A percentile compares a stretch with the other conserved stretches of the same genome.
phyloP scores from a whole-genome alignment of 2,113 vertebrate species.

The Melanerpes aurifrons region DNA sequence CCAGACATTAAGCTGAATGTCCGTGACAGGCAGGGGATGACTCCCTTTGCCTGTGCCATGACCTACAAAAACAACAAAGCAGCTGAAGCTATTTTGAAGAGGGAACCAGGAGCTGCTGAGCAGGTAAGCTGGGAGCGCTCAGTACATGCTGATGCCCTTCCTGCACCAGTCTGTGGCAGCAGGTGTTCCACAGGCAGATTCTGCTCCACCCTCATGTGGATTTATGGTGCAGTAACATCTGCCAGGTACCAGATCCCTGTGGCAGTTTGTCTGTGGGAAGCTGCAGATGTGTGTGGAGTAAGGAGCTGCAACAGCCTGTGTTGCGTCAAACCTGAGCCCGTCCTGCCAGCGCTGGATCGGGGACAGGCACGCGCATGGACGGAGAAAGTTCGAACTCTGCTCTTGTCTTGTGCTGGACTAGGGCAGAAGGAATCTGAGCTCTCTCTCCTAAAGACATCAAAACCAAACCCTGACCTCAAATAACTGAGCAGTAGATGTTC shows the following conservation, averaged over 20 bases:
- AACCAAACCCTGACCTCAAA: background rate
- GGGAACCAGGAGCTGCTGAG: conserved; percentile 94
- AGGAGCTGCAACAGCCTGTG: background rate
- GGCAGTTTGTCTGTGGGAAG: background rate
- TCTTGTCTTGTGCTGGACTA: background rate
- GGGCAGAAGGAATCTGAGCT: background rate
- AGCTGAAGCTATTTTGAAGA: conserved; percentile 93
- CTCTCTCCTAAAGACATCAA: background rate
- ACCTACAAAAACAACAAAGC: conserved; percentile 98
- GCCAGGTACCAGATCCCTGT: background rate
- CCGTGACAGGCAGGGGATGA: conserved; percentile 94
- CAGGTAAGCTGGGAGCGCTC: conserved; percentile 78
- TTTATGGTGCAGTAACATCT: background rate
- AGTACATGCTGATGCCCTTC: background rate
- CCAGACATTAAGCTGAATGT: conserved; percentile 91
- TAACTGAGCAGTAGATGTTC: background rate
- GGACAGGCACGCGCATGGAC: background rate
- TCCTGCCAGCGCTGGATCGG: background rate
- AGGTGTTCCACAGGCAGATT: background rate
- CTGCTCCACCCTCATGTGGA: background rate
- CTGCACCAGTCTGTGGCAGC: background rate
- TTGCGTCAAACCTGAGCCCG: background rate
- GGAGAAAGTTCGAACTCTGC: background rate
- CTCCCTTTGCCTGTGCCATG: conserved; percentile 98
- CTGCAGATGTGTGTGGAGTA: background rate